Evolutionary conservation across 2,113 vertebrate genomes (phyloP).

Genomic region (Perccottus glenii): DNA sequence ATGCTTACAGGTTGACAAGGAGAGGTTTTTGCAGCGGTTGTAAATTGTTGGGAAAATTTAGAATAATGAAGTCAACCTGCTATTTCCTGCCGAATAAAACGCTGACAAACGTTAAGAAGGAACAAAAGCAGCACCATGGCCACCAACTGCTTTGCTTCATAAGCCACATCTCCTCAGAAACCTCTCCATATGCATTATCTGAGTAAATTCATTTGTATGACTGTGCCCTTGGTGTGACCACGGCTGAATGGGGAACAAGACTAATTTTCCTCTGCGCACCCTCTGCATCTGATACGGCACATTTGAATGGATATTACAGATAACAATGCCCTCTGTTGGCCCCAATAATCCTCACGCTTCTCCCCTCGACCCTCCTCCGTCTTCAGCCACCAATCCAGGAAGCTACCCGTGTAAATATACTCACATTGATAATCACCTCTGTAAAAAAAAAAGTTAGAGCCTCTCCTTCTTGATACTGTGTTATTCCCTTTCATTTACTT

Average conservation of each 20-base stretch:
- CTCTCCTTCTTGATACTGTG: neutral
- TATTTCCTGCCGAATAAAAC: conserved; percentile 35
- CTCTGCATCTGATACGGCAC: conserved; percentile 63
- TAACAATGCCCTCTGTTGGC: conserved; percentile 76
- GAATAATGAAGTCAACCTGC: conserved; percentile 16
- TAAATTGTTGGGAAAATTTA: neutral
- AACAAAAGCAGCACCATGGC: neutral
- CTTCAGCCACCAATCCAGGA: conserved; percentile 18
- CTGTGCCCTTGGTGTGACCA: conserved; percentile 63
- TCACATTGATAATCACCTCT: conserved; percentile 27
- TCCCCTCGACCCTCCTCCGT: conserved; percentile 20
- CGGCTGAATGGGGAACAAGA: conserved; percentile 60
- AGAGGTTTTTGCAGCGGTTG: neutral
- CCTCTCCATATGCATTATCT: conserved; percentile 48
- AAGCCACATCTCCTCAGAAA: conserved; percentile 9
- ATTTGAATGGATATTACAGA: conserved; percentile 76
- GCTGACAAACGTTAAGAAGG: conserved; percentile 39
- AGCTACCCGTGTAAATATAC: conserved; percentile 25
- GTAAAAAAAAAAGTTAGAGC: conserved; percentile 12
- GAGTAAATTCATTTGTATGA: conserved; percentile 64
- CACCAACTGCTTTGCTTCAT: too few species aligned
- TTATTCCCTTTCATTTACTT: conserved; percentile 39
- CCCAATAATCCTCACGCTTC: conserved; percentile 62
- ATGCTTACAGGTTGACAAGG: conserved; percentile 1
- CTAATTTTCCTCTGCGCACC: conserved; percentile 67